Evolutionary conservation across 2,113 vertebrate species (phyloP).

Genomic region (Oreamnos americanus): DNA sequence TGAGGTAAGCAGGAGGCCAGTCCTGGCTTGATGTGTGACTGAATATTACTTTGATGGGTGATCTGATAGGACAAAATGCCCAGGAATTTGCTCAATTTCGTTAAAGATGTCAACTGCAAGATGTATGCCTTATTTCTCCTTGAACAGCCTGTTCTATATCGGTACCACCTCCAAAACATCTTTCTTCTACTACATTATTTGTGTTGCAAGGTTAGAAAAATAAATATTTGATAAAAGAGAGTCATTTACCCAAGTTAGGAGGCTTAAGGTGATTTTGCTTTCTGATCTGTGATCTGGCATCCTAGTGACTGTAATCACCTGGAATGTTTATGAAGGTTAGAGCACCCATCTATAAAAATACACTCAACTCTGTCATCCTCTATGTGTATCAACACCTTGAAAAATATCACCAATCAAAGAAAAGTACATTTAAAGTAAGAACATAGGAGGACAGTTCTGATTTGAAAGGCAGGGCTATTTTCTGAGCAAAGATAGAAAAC

Average conservation of each 20-base stretch:
- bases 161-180: neutral
- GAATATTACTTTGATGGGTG: neutral
- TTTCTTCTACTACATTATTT: neutral
- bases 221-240: conserved; percentile 20
- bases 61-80: neutral
- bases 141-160: neutral
- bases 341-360: neutral
- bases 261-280: conserved; percentile 25
- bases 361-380: neutral
- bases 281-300: neutral
- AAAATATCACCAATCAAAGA: neutral
- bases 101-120: neutral
- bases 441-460: neutral
- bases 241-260: neutral
- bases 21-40: neutral
- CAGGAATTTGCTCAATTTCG: neutral
- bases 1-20: neutral
- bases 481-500: neutral
- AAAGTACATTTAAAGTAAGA: neutral
- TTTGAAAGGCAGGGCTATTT: neutral
- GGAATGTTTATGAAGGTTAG: neutral
- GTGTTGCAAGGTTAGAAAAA: neutral
- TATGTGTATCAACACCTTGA: neutral
- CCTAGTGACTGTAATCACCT: neutral
- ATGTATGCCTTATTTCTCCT: neutral